Base-by-base conservation (phyloP, 2,888 invertebrate genomes). In the Sthenelais limicola region DNA sequence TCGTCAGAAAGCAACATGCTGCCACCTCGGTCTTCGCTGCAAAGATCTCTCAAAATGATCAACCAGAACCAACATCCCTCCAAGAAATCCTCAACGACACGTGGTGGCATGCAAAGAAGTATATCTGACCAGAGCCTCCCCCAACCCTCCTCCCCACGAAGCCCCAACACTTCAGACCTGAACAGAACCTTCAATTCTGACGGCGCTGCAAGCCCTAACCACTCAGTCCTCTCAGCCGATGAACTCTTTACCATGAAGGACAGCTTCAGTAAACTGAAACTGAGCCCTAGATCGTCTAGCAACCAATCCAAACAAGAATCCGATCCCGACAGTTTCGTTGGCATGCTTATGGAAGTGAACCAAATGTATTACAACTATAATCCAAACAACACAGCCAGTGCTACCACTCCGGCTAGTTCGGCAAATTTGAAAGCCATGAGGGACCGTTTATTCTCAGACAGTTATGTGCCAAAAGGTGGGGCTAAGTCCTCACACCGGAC, bases 271-370 rank as follows among this genome's bases (percentile, higher is more conserved):
- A 38, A 24, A 26, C 43, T 62, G 12, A 18, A 21, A 28, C 1
- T 35, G 12, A 38, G 38, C 21, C 38, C 62, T 26, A 35, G 38
- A 28, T 38, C 62, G 38, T 15, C 7, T 54, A 32, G 54, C 38
- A 47, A 30, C 21, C 43, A 49, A 12, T 33, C 9, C n/a, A 32
- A 21, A 38, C 28, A 54, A 58, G 71, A 58, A 4, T 21, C 12
- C 7, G 66, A 71, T 21, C 4, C 51, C 5, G 62, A 71, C 48
- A 62, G 62, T 21, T 71, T 71, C 51, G 48, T 48, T 32, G 58
- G 66, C 21, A 71, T 71, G 71, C 51, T 66, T 12, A 58, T 32
- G 15, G 32, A 71, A 48, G 66, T 71, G 49, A 71, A 66, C 21
- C 47, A 71, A 49, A 71, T 71, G 66, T 66, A 49, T 38, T 52